Evolutionary conservation across 2,113 vertebrate species (phyloP).

Genomic region (Corvus cornix): DNA sequence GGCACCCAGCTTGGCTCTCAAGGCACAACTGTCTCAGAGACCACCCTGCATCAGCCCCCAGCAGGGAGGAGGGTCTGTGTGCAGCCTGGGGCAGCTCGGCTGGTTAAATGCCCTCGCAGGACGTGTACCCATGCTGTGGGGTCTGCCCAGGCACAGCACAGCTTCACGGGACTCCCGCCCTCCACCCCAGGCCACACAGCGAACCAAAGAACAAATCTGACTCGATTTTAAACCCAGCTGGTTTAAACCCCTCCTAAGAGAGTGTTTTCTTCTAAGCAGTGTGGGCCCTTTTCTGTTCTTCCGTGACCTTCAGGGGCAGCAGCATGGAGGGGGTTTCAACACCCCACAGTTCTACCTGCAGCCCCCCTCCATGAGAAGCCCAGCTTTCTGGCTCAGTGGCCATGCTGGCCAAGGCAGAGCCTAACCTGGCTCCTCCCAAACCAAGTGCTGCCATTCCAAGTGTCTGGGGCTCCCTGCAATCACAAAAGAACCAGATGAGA

Average conservation of each 20-base stretch:
- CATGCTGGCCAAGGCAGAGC: neutral
- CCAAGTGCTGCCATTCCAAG: neutral
- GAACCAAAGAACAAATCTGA: neutral
- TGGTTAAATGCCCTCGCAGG: accelerated
- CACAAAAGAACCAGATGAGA: neutral
- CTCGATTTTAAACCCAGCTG: neutral
- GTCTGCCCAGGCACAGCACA: neutral
- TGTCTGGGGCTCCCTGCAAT: accelerated
- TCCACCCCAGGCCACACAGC: accelerated
- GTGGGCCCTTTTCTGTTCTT: neutral
- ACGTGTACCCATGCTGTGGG: accelerated
- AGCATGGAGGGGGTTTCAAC: accelerated
- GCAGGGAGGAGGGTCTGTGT: neutral
- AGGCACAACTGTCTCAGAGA: neutral
- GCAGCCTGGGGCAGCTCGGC: neutral
- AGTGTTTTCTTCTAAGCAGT: neutral
- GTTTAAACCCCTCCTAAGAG: neutral
- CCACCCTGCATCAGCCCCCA: accelerated
- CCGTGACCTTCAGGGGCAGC: neutral
- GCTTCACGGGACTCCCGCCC: neutral
- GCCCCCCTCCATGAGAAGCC: neutral
- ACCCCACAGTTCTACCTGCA: neutral
- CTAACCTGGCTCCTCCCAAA: neutral
- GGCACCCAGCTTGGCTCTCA: neutral
- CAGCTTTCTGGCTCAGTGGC: neutral